A percentile compares a stretch with the other conserved stretches of the same genome.
Conservation (phyloP, 2,113 vertebrate genomes). For the Equus przewalskii region DNA sequence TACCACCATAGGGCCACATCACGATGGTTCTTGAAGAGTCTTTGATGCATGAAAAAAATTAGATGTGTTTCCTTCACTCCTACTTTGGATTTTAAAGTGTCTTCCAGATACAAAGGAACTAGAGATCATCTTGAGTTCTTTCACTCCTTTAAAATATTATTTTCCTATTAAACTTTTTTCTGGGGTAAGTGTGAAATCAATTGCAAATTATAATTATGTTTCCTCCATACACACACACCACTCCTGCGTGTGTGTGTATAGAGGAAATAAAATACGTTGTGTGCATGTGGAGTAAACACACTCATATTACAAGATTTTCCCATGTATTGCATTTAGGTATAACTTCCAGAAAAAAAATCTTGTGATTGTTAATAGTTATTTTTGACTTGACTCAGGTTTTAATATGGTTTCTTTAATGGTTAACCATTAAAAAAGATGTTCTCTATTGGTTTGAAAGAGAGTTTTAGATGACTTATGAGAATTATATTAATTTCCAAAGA, state of each 20-base stretch:
- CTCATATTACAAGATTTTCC: not conserved
- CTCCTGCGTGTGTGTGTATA: not conserved
- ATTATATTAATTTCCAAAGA: not conserved
- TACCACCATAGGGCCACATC: not conserved
- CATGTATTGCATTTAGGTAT: not conserved
- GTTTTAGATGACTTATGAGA: not conserved
- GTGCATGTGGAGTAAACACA: not conserved
- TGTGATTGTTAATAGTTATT: not conserved
- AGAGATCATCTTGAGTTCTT: not conserved
- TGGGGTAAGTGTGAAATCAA: not conserved
- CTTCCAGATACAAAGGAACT: not conserved
- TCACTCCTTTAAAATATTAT: not conserved
- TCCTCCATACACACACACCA: not conserved
- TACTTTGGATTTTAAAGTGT: not conserved
- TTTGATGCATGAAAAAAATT: constrained; percentile 42
- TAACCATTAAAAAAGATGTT: not conserved
- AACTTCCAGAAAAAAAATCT: not conserved
- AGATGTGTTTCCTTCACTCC: not conserved
- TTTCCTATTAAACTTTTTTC: not conserved
- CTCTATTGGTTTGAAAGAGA: not conserved
- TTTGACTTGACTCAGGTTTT: not conserved
- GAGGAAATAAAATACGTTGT: too few species aligned
- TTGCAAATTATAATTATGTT: not conserved
- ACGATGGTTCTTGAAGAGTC: not conserved
- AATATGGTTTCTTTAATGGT: not conserved